Base-by-base conservation (phyloP, 1,140 invertebrate genomes). In the Bombus turneri region DNA sequence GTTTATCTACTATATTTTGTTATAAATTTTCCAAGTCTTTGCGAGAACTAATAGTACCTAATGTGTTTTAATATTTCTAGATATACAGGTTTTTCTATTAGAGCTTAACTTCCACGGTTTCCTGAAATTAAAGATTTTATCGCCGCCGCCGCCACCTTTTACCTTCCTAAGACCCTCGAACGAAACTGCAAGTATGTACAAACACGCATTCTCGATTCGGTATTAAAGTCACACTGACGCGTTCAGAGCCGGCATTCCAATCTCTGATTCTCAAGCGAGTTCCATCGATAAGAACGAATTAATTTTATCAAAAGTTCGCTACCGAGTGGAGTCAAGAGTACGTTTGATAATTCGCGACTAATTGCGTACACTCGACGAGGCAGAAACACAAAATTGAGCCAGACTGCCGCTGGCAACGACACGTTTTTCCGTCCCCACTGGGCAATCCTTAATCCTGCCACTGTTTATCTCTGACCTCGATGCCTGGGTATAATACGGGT, bases 321-420 rank as follows among this genome's bases (percentile, higher is more conserved):
- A 37, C 3, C 13, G 37, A n/a, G 66, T 13, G 2, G 22, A n/a
- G 25, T 13, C 39, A 28, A 28, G 8, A 15, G 18, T 3, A 6
- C n/a, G 71, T 47, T 43, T 43, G 28, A 43, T 73, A 47, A 73
- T 73, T 72, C 69, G 71, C 39, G 6, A 43, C 28, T 73, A 73
- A 73, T 73, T 43, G 71, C 71, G n/a, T 15, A 22, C 41, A 43
- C 71, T 72, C n/a, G 39, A 31, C 39, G 28, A 13, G 28, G 39
- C n/a, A 18, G 12, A 39, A 73, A 41, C 22, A 12, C 39, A 15
- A 73, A 73, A 43, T 73, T n/a, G 6, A 47, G 28, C 71, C 13
- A 22, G 15, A 31, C 13, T 18, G 71, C n/a, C 43, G 3, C 39
- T n/a, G 39, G 69, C 28, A 15, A 8, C n/a, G n/a, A 47, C 28